phyloP scores from a whole-genome alignment of 1,140 invertebrate genomes.

The Lepidurus arcticus region DNA sequence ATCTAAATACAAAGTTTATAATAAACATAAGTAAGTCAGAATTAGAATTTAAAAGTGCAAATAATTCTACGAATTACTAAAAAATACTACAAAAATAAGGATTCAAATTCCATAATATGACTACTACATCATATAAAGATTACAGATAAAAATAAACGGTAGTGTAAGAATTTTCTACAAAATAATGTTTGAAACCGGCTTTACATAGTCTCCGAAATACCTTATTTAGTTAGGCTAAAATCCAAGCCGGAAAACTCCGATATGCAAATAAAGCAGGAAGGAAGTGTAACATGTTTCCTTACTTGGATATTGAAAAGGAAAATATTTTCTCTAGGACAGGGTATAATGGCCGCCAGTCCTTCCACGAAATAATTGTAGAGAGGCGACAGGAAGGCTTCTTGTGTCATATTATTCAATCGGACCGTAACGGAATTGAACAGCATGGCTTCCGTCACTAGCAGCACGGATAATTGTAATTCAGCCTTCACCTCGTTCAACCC shows the following conservation, averaged over 20 bases:
- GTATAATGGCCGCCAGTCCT: conserved; percentile 84
- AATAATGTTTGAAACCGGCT: too few relatives aligned
- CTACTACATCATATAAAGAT: too few relatives aligned
- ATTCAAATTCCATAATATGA: too few relatives aligned
- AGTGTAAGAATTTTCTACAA: too few relatives aligned
- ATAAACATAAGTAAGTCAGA: too few relatives aligned
- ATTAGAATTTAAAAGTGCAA: too few relatives aligned
- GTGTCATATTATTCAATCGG: conserved; percentile 85
- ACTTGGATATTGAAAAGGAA: conserved; percentile 87
- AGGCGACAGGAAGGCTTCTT: conserved; percentile 86
- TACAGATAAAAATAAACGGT: too few relatives aligned
- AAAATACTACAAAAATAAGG: too few relatives aligned
- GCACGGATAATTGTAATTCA: conserved; percentile 78
- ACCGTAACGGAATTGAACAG: conserved; percentile 91
- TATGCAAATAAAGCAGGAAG: background rate
- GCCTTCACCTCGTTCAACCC: conserved; percentile 86
- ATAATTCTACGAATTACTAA: too few relatives aligned
- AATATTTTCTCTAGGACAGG: conserved; percentile 85
- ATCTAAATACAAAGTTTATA: too few relatives aligned
- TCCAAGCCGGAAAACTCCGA: background rate
- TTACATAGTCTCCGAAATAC: too few relatives aligned
- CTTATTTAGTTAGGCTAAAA: too few relatives aligned
- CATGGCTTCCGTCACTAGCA: conserved; percentile 91
- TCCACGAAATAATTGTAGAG: conserved; percentile 83
- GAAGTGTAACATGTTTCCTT: conserved; percentile 34